Evolutionary conservation across 1,140 invertebrate genomes (phyloP), one percentile per base, ranked within the genome.

Genomic region (Meloidogyne hapla): DNA sequence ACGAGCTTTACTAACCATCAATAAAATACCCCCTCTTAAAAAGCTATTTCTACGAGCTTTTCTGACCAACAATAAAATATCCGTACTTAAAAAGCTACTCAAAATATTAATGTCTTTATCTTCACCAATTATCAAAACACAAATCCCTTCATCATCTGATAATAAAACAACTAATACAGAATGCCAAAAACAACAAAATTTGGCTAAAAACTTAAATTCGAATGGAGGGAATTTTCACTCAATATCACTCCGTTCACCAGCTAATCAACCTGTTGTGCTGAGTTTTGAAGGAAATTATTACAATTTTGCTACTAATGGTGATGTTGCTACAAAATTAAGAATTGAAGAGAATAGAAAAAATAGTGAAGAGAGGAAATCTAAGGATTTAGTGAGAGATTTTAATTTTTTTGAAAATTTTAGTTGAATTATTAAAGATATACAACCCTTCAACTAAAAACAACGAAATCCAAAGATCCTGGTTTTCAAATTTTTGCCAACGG

Each of bases 401-500:
- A 18, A 48, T 15, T 48, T 48, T 48, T 48, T 6, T 33, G 9
- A 33, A 33, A n/a, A n/a, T n/a, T 33, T 33, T 33, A 6, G 33
- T 4, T 33, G 33, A 33, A 33, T 33, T 33, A 33, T 33, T 33
- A 48, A 13, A 48, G 45, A 48, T 28, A n/a, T 67, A n/a, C 6
- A 67, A 23, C n/a, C 18, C 40, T 18, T n/a, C 15, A 67, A 67
- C 9, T 6, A 33, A 42, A 67, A 67, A 8, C 65, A 42, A 38
- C 65, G 21, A 33, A 67, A 21, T 21, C 1, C 40, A 18, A 71
- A 42, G 18, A 1, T n/a, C 13, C 21, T 56, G n/a, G n/a, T 10
- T 73, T 73, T 40, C 48, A 73, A 64, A 73, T 73, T 64, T 61
- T 61, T 38, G 28, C 9, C 69, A 26, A 64, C 23, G 71, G 1